Percentiles rank a stretch among this genome's conserved stretches.
Conservation (phyloP, 2,888 invertebrate genomes). For the Stenurella melanura region DNA sequence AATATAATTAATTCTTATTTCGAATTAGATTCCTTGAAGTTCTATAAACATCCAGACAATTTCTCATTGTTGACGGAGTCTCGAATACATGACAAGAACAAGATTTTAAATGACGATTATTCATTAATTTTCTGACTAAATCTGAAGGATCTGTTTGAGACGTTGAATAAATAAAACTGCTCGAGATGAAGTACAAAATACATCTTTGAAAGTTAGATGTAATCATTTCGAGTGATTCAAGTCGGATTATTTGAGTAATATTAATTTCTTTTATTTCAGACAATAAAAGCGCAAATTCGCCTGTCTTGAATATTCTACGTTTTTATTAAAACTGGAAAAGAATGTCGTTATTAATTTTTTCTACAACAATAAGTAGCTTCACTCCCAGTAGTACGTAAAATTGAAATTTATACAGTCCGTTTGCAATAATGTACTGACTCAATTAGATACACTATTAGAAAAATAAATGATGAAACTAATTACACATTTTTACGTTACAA, state of each 20-base stretch:
- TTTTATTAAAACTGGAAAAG: not conserved
- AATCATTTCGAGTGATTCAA: not conserved
- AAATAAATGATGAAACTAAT: no score
- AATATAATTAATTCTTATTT: conserved; percentile 36
- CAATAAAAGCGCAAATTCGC: not conserved
- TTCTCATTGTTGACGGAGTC: conserved; percentile 21
- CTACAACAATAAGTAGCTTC: no score
- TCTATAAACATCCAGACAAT: conserved; percentile 34
- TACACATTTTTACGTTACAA: no score
- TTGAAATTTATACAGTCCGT: no score
- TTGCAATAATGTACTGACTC: no score
- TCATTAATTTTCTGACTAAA: conserved; percentile 29
- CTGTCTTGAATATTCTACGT: not conserved
- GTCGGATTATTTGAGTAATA: not conserved
- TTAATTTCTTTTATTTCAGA: not conserved
- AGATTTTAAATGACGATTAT: conserved; percentile 27
- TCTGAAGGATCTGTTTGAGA: conserved; percentile 23
- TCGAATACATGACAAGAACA: conserved; percentile 25
- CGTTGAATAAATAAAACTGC: conserved; percentile 22
- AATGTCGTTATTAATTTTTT: not conserved
- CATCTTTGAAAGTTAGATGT: conserved; percentile 3
- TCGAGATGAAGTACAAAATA: conserved; percentile 5
- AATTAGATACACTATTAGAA: no score
- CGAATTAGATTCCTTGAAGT: conserved; percentile 11
- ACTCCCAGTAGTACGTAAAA: no score